Evolutionary conservation across 2,113 vertebrate species (phyloP), one percentile per base, ranked within the genome.

Genomic region (Haemorhous mexicanus): DNA sequence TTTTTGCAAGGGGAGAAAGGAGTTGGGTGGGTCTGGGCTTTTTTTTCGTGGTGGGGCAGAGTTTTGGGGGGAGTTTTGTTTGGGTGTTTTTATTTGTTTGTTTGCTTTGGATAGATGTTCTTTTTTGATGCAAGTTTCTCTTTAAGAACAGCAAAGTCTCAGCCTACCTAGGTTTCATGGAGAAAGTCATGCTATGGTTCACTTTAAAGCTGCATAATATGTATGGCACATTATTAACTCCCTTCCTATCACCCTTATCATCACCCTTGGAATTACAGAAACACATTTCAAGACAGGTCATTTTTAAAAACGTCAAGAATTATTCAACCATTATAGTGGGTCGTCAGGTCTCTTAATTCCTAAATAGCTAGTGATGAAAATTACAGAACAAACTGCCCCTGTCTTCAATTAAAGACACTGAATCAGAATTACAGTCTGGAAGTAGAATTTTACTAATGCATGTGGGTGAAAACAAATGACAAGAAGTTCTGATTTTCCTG

Each of bases 331-430:
- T 70, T 90, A 89, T 14, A 58, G 66, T 11, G 15, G 61, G 37
- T 63, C 94, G 44, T 67, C 79, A 93, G 83, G 32, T 87, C 39
- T 21, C 30, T 66, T 77, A 87, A 84, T 52, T 75, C 41, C 81
- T 52, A 91, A 89, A 59, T 37, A 87, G 10, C 4, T 59, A 85
- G n/a, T 61, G 22, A 74, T 47, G 32, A 94, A 94, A 95, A 90
- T 82, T 90, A 59, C 19, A n/a, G 59, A 62, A 87, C 23, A 87
- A 92, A 84, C 41, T 68, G 69, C 32, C 44, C 74, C 32, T 92
- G 69, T 82, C 73, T 76, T 92, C 91, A 90, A 26, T 83, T 92
- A 90, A 80, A 94, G 63, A 85, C 32, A 44, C n/a, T 72, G 35
- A 93, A 74, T 73, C 28, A 78, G 58, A 94, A 85, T 84, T 92